Conservation (phyloP, 2,888 invertebrate species). For the Diadromus collaris region DNA sequence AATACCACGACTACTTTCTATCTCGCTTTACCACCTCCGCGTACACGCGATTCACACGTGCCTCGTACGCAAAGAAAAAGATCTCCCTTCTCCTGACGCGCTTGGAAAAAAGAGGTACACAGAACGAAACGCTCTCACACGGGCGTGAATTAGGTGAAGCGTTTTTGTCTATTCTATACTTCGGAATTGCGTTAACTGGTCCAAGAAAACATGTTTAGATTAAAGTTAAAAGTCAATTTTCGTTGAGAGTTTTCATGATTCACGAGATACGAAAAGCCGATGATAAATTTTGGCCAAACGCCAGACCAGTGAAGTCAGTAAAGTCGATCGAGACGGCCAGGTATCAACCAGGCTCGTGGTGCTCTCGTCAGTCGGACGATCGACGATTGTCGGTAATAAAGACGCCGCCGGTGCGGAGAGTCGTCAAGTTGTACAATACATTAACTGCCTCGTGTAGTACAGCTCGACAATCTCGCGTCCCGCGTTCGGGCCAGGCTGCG, state of each 20-base stretch:
- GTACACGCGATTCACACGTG: conserved; percentile 43
- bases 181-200: no score
- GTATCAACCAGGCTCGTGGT: conserved; percentile 17
- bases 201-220: no score
- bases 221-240: no score
- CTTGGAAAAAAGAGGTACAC: conserved; percentile 6
- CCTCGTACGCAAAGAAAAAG: conserved; percentile 41
- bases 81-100: conserved; percentile 26
- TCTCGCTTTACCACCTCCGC: conserved; percentile 43
- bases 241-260: neutral
- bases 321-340: neutral
- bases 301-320: neutral
- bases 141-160: conserved; percentile 39
- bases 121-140: conserved; percentile 40
- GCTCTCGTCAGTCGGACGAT: neutral
- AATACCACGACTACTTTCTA: conserved; percentile 2
- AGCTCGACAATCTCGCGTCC: conserved; percentile 18
- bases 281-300: neutral
- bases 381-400: conserved; percentile 26
- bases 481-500: conserved; percentile 18
- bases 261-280: neutral
- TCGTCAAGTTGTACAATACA: conserved; percentile 9
- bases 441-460: conserved; percentile 7
- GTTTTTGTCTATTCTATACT: conserved; percentile 13
- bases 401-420: neutral